phyloP scores from a whole-genome alignment of 2,797 vertebrate genomes.

The Geranospiza caerulescens region DNA sequence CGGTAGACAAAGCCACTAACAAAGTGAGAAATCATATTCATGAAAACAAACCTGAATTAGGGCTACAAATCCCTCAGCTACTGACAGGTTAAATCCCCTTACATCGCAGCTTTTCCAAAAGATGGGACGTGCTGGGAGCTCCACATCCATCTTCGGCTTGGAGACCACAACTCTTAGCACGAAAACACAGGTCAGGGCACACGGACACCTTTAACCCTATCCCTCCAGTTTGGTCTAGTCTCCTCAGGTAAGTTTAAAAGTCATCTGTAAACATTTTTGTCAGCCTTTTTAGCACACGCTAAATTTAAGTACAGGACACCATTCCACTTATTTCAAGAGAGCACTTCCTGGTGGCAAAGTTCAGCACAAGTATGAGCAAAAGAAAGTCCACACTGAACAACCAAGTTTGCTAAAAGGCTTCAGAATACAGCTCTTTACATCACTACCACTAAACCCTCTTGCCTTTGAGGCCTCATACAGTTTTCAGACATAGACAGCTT shows the following conservation, averaged over 20 bases:
- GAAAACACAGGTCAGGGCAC: background rate
- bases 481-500: background rate
- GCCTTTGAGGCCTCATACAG: background rate
- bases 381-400: background rate
- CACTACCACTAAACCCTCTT: background rate
- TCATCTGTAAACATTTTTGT: background rate
- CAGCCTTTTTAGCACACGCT: background rate
- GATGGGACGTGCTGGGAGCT: background rate
- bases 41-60: background rate
- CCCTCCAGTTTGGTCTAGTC: rapidly evolving
- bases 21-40: background rate
- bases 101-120: background rate
- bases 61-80: background rate
- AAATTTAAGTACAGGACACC: background rate
- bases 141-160: background rate
- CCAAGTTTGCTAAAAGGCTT: background rate
- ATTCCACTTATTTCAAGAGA: no score
- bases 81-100: background rate
- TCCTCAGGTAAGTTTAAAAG: background rate
- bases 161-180: background rate
- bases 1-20: background rate
- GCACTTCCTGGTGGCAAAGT: background rate
- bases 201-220: rapidly evolving
- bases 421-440: background rate
- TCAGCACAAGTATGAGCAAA: background rate